A percentile compares a stretch with the other conserved stretches of the same genome.
phyloP scores from a whole-genome alignment of 2,888 invertebrate genomes.

The Platycnemis pennipes region DNA sequence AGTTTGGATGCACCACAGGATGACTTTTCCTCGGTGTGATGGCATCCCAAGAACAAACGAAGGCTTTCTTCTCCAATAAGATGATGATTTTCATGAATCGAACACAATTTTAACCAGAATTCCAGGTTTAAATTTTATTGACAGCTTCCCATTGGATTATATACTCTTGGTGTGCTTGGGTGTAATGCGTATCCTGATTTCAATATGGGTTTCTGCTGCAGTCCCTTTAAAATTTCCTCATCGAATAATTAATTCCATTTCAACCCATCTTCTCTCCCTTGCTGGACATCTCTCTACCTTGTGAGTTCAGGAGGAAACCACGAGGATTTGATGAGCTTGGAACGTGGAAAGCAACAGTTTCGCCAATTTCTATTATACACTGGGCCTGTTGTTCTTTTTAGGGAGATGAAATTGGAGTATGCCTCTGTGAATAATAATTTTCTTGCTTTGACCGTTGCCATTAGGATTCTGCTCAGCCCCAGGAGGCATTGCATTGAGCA shows the following conservation, averaged over 20 bases:
- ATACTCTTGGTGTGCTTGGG: background rate
- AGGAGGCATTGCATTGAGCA: background rate
- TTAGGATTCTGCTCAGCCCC: conserved; percentile 16
- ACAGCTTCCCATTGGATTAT: conserved; percentile 31
- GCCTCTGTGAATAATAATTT: conserved; percentile 12
- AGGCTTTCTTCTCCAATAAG: background rate
- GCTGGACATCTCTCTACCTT: background rate
- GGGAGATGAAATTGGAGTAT: conserved; percentile 13
- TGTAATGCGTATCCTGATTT: background rate
- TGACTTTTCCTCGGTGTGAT: conserved; percentile 44
- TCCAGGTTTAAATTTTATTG: conserved; percentile 20
- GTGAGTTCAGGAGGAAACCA: conserved; percentile 44
- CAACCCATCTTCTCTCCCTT: background rate
- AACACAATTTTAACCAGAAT: conserved; percentile 30
- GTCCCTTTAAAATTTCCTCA: conserved; percentile 23
- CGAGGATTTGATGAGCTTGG: background rate
- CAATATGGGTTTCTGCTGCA: background rate
- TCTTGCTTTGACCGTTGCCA: background rate
- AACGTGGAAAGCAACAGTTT: conserved; percentile 60
- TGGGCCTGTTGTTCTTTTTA: conserved; percentile 34
- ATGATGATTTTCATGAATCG: conserved; percentile 32
- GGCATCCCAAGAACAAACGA: background rate
- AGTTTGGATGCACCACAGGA: conserved; percentile 42
- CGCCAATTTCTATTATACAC: conserved; percentile 58
- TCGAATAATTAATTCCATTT: background rate